Evolutionary conservation across 1,140 invertebrate genomes (phyloP).

Genomic region (Scaptomyza hsui): DNA sequence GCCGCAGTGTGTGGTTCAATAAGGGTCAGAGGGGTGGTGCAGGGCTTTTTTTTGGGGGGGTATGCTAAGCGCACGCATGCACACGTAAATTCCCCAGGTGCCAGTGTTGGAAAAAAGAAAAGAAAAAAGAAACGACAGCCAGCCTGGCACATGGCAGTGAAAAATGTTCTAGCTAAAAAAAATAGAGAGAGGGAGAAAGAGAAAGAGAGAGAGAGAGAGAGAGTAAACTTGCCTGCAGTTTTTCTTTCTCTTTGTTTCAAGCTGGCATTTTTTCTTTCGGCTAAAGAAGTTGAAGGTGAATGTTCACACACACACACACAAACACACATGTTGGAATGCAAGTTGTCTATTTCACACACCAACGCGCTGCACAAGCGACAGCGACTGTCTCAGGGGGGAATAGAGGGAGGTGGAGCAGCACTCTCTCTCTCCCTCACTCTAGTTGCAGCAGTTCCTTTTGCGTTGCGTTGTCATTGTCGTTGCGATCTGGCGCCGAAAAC

Average conservation of each 20-base stretch:
- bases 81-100: constrained; percentile 73
- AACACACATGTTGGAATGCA: constrained; percentile 42
- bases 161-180: constrained; percentile 57
- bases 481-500: constrained; percentile 60
- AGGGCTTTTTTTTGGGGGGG: constrained; percentile 35
- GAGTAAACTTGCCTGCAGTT: constrained; percentile 35
- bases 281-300: constrained; percentile 39
- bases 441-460: constrained; percentile 9
- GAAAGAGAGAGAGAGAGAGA: not conserved
- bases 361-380: constrained; percentile 56
- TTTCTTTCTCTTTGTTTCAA: constrained; percentile 20
- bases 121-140: constrained; percentile 43
- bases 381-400: constrained; percentile 11
- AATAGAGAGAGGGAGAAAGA: constrained; percentile 1
- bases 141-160: constrained; percentile 70
- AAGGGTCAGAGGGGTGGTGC: not conserved
- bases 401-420: not conserved
- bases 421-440: constrained; percentile 1
- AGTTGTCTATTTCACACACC: constrained; percentile 76
- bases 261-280: constrained; percentile 27
- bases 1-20: constrained; percentile 29
- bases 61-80: constrained; percentile 67
- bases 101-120: constrained; percentile 39
- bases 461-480: constrained; percentile 51
- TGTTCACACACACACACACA: constrained; percentile 4